Base-by-base conservation (phyloP, 2,113 vertebrate genomes). In the Aleadryas rufinucha region DNA sequence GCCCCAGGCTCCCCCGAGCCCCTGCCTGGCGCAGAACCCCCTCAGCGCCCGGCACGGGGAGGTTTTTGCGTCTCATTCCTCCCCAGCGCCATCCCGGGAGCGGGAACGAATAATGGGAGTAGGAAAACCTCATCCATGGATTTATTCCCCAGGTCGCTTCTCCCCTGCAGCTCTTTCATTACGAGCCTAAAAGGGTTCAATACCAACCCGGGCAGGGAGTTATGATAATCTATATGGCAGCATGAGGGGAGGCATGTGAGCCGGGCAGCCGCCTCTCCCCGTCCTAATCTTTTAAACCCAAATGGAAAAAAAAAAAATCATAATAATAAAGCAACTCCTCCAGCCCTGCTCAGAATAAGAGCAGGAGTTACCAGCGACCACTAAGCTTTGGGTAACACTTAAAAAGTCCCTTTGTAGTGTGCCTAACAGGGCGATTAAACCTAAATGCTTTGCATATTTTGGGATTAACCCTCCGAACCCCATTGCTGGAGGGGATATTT, bases 231-330 rank as follows among this genome's bases (percentile, higher is more conserved):
- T 96, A 96, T 95, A 91, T 10, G 30, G 70, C 91, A 93, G 96
- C 93, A 37, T 74, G 90, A 95, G 94, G 84, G 92, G 42, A 92
- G 93, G 91, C 95, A 95, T 42, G 45, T 97, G 96, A 97, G 97
- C 60, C 0, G 52, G 80, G 89, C 86, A 78, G 92, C 44, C 9
- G 31, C 64, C 57, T 39, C 89, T 20, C 47, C 89, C 35, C 19
- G 72, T 80, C 53, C 87, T 95, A 90, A 98, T 93, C 95, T 89
- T 95, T 93, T 97, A 97, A 97, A 95, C 60, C 94, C 93, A 88
- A 81, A 75, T 61, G 89, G 90, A 80, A 91, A 87, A 89, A 69
- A 70, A 31, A 33, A 61, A 44, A 68, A 44, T 13, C 11, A 83
- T 65, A 31, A 71, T 52, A 93, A 93, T 74, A 96, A 85, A 89